phyloP scores from a whole-genome alignment of 1,140 invertebrate species.

The Neotoxoptera formosana region DNA sequence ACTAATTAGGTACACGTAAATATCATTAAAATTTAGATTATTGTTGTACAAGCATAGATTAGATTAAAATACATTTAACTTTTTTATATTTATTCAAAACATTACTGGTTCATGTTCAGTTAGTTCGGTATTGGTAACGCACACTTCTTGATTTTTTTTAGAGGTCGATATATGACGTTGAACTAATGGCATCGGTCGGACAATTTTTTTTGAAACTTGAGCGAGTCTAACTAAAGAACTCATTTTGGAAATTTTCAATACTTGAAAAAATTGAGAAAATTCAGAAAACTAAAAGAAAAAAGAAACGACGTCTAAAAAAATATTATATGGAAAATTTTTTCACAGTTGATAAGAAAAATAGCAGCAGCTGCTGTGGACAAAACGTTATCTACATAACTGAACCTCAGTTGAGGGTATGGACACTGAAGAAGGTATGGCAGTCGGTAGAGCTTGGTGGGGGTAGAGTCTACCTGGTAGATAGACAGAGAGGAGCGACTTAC shows the following conservation, averaged over 20 bases:
- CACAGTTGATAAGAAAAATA: neutral
- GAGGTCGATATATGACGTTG: constrained; percentile 43
- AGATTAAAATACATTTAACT: neutral
- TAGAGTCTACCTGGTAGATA: no score
- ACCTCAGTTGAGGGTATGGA: no score
- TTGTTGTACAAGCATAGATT: neutral
- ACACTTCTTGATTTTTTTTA: constrained; percentile 53
- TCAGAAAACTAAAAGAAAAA: neutral
- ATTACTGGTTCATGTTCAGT: constrained; percentile 53
- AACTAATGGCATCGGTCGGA: neutral
- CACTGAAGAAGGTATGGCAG: no score
- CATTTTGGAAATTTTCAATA: neutral
- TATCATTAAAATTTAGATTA: neutral
- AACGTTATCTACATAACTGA: no score
- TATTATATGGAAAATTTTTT: neutral
- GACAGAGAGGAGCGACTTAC: no score
- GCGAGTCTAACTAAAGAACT: constrained; percentile 31
- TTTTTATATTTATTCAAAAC: constrained; percentile 30
- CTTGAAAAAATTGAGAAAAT: neutral
- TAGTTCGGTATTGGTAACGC: constrained; percentile 28
- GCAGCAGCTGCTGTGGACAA: neutral
- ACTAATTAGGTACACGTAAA: neutral
- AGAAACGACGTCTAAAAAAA: neutral
- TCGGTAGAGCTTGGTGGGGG: no score
- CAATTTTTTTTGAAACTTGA: neutral